Conservation (phyloP, 2,797 vertebrate species). For the Eupleurogrammus muticus region DNA sequence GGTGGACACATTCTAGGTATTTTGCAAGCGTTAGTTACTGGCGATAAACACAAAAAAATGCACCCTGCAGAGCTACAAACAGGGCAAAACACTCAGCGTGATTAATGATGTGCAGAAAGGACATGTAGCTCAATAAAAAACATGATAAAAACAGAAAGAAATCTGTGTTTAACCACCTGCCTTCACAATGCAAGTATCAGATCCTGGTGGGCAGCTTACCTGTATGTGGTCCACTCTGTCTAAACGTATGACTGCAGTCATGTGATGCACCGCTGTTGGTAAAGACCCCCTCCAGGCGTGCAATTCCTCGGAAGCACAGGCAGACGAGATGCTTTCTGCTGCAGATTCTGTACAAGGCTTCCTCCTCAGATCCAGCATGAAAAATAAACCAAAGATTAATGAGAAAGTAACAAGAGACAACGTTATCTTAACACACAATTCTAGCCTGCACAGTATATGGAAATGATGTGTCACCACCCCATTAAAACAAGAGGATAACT, state of each 20-base stretch:
- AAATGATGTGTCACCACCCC: too few relatives aligned
- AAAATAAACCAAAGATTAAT: too few relatives aligned
- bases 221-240: slow-evolving; percentile 28
- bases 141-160: slow-evolving; percentile 2
- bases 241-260: too few relatives aligned
- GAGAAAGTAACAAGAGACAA: too few relatives aligned
- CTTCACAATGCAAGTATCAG: slow-evolving; percentile 54
- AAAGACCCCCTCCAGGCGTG: not conserved
- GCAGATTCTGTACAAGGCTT: too few relatives aligned
- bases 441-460: too few relatives aligned
- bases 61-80: slow-evolving; percentile 39
- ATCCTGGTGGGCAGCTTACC: slow-evolving; percentile 46
- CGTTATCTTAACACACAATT: too few relatives aligned
- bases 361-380: too few relatives aligned
- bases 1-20: slow-evolving; percentile 28
- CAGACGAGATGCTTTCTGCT: too few relatives aligned
- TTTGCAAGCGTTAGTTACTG: slow-evolving; percentile 49
- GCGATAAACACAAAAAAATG: slow-evolving; percentile 34
- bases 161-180: slow-evolving; percentile 44
- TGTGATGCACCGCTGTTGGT: not conserved
- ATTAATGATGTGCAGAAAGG: slow-evolving; percentile 50
- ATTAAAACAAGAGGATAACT: too few relatives aligned
- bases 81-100: slow-evolving; percentile 35
- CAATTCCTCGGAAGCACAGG: too few relatives aligned
- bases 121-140: slow-evolving; percentile 49